These are phyloP conservation scores for Rhinogobius similis DNA, from an alignment of 2,113 vertebrate genomes.

Conservation along the genomic window DNA sequence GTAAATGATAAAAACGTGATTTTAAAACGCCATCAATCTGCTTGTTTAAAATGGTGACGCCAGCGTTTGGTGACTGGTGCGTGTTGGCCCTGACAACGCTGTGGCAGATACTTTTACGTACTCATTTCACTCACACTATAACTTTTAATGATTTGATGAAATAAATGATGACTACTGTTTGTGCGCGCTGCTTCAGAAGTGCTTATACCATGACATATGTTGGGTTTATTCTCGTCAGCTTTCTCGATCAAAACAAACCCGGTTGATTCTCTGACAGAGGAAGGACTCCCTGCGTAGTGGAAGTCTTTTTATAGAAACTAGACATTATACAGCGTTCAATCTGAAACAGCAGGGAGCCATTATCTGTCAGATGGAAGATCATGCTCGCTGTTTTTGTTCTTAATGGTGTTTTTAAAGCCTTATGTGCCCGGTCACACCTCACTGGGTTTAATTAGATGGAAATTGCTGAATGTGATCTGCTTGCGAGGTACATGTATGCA, in stretches of 20 bases:
- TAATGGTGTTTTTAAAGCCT: constrained; percentile 3
- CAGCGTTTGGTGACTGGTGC: too few species aligned
- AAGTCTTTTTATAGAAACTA: background rate
- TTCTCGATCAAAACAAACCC: background rate
- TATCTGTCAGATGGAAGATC: constrained; percentile 4
- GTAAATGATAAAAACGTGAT: too few species aligned
- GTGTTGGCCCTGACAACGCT: too few species aligned
- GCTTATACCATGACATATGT: background rate
- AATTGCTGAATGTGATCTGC: background rate
- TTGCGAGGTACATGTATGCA: background rate
- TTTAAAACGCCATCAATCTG: too few species aligned
- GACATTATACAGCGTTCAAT: constrained; percentile 14
- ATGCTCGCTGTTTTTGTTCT: background rate
- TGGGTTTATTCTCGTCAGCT: background rate
- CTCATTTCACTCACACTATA: background rate
- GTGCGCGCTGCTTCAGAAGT: background rate
- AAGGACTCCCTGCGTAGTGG: constrained; percentile 4
- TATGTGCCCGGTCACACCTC: background rate
- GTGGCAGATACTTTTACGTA: too few species aligned
- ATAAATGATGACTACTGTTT: background rate
- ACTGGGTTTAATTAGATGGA: constrained; percentile 1
- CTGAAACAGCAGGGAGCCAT: constrained; percentile 18
- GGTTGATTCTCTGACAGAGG: background rate
- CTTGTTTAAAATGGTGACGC: too few species aligned
- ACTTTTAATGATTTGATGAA: background rate